These are phyloP conservation scores for Corythornis cristatus DNA, from an alignment of 2,113 vertebrate species.

Conservation along the genomic window DNA sequence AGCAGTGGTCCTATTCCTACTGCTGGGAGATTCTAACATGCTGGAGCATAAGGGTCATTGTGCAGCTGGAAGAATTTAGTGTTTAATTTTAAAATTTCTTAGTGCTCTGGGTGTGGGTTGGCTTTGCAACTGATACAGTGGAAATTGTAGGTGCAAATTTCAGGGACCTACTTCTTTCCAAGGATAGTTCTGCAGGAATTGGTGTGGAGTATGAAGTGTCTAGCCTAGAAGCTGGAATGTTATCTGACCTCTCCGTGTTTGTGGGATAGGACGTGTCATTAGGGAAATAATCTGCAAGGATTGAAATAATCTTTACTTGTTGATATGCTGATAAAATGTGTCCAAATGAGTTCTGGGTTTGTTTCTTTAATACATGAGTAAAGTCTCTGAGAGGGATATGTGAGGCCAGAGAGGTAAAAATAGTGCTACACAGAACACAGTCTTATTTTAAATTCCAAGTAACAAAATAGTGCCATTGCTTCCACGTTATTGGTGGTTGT, in stretches of 20 bases:
- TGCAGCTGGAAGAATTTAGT: not conserved
- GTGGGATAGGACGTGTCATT: not conserved
- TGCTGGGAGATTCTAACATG: not conserved
- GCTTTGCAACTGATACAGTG: not conserved
- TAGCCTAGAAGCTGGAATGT: not conserved
- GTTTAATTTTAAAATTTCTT: not conserved
- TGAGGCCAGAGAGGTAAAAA: slow-evolving; percentile 37
- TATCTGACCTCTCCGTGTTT: not conserved
- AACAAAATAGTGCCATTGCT: slow-evolving; percentile 16
- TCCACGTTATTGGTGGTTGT: not conserved
- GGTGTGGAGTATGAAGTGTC: not conserved
- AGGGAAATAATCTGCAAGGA: slow-evolving; percentile 1
- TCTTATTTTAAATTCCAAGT: not conserved
- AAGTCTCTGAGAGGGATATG: not conserved
- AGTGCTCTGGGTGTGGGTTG: not conserved
- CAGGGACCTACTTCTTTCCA: not conserved
- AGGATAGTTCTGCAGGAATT: not conserved
- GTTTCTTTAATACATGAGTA: not conserved
- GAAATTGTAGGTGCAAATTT: not conserved
- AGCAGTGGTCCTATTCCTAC: not conserved
- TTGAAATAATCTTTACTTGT: not conserved
- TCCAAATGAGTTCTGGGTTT: not conserved
- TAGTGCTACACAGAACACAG: not conserved
- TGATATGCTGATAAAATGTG: not conserved
- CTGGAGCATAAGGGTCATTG: not conserved